Base-by-base conservation (phyloP, 2,888 invertebrate genomes). In the Synanthedon vespiformis region DNA sequence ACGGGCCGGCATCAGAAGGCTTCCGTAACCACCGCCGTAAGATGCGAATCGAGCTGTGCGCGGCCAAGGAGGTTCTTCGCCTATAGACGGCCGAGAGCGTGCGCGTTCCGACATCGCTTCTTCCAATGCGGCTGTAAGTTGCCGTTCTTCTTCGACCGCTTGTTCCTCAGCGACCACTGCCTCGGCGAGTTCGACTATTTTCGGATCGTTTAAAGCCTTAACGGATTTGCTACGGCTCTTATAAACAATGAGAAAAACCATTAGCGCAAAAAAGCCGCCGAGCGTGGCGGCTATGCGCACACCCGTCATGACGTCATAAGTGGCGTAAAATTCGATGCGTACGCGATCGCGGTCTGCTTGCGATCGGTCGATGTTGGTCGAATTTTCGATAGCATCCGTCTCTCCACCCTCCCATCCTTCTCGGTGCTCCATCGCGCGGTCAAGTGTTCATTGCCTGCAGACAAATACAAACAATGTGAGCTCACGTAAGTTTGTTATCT, bases 261-360 rank as follows among this genome's bases (percentile, higher is more conserved):
- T 96, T 68, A 96, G 89, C 58, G 94, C 93, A 84, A 96, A 96
- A 83, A 96, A 95, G 65, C 95, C 95, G 67, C 96, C 95, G 52
- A 97, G 89, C 3, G 96, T 96, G 63, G 94, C 94, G 64, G 96
- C 96, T 80, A 96, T 96, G 61, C 96, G 91, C 59, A 96, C 92
- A 61, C 96, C 96, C 67, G 96, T 96, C 95, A 95, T 96, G 78
- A 94, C 94, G 89, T 96, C 95, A 85, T 97, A 97, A 41, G 95
- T 94, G 67, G 93, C 92, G 89, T 95, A 95, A 86, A 94, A 96
- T 74, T 94, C 94, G 67, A 92, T 89, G 69, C 93, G 92, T 67
- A 92, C 89, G 68, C 91, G 90, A 74, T 93, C 92, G 53, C 92
- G 89, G 65, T 92, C 90, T 63, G 87, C 83, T 59, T 77, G 77